A percentile compares a stretch with the other conserved stretches of the same genome.
Evolutionary conservation across 2,888 invertebrate genomes (phyloP).

Genomic region (Blera fallax): DNA sequence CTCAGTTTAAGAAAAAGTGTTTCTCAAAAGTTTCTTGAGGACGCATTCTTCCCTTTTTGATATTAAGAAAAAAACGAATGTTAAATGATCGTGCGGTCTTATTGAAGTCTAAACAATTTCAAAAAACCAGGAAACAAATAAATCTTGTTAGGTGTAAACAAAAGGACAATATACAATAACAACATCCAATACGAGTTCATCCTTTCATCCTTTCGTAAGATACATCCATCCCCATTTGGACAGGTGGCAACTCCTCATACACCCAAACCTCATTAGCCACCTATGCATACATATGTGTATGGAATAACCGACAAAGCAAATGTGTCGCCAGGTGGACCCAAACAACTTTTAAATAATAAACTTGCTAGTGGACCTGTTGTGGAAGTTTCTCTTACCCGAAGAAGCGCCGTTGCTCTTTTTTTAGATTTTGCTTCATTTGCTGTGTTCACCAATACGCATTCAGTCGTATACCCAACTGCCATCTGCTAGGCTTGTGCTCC

Average conservation of each 20-base stretch:
- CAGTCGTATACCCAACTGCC: slow-evolving; percentile 44
- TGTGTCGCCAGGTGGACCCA: not conserved
- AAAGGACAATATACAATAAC: not conserved
- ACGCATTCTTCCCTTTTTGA: no score
- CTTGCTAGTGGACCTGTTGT: not conserved
- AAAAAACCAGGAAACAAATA: no score
- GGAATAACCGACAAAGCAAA: not conserved
- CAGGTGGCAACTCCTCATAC: not conserved
- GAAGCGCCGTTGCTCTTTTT: not conserved
- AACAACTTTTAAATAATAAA: slow-evolving; percentile 7
- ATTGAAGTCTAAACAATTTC: no score
- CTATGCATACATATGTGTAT: not conserved
- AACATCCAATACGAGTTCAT: not conserved
- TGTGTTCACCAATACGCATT: slow-evolving; percentile 1
- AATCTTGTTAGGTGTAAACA: no score
- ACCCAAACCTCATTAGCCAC: not conserved
- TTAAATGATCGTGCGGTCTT: no score
- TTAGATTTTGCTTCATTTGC: not conserved
- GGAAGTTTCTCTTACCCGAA: not conserved
- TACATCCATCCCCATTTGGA: not conserved
- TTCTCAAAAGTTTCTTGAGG: no score
- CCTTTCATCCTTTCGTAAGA: not conserved
- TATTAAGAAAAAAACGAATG: no score
- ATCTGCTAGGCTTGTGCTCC: slow-evolving; percentile 59
- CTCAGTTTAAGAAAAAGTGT: no score